phyloP scores from a whole-genome alignment of 2,888 invertebrate species.

The Mesoligia furuncula region DNA sequence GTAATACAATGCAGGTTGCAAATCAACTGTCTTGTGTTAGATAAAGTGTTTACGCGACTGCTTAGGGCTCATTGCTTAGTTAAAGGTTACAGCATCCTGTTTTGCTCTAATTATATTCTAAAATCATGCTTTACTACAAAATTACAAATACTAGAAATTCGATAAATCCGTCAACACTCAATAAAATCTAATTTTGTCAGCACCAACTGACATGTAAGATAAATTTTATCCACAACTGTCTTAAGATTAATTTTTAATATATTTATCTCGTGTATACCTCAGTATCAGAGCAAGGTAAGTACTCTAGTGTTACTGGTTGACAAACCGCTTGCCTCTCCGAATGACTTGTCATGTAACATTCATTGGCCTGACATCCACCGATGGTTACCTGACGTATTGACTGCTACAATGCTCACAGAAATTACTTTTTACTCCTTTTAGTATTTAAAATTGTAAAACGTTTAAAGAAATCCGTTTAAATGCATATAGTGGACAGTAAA shows the following conservation, averaged over 20 bases:
- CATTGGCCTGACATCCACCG: constrained; percentile 58
- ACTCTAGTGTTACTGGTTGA: constrained; percentile 52
- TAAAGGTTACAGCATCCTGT: not conserved
- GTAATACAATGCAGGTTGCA: constrained; percentile 35
- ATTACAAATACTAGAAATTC: not conserved
- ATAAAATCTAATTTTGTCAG: constrained; percentile 10
- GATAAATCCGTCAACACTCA: not conserved
- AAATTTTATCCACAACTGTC: constrained; percentile 15
- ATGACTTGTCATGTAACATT: constrained; percentile 63
- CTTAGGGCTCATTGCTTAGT: constrained; percentile 5
- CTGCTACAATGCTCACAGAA: constrained; percentile 31
- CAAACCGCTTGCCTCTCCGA: constrained; percentile 57
- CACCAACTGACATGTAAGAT: constrained; percentile 14
- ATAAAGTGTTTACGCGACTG: constrained; percentile 29
- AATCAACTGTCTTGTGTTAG: constrained; percentile 29
- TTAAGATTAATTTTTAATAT: constrained; percentile 5
- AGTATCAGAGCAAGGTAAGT: constrained; percentile 31
- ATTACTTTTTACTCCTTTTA: constrained; percentile 35
- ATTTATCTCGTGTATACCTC: constrained; percentile 27
- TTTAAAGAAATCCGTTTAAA: constrained; percentile 1
- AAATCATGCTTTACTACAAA: not conserved
- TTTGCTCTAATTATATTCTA: not conserved
- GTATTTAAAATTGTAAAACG: constrained; percentile 32
- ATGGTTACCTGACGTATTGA: constrained; percentile 56
- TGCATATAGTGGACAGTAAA: not conserved